Percentiles rank a stretch among this genome's conserved stretches.
These are phyloP conservation scores for Merops nubicus DNA, from an alignment of 2,113 vertebrate species.

Conservation along the genomic window DNA sequence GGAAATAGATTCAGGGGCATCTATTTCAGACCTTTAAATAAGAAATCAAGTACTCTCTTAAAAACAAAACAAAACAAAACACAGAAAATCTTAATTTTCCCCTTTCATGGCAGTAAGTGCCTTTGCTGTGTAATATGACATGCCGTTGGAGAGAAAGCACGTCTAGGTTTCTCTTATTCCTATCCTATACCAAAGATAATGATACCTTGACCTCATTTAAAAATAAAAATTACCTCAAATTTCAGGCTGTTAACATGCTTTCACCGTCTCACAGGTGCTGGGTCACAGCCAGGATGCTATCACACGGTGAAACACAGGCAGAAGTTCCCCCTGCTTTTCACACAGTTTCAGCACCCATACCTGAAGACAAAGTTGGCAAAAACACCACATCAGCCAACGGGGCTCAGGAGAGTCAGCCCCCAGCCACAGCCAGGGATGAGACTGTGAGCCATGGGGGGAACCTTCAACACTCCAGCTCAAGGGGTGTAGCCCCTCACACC, in stretches of 20 bases:
- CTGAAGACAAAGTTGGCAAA: not conserved
- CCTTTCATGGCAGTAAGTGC: not conserved
- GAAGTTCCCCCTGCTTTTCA: not conserved
- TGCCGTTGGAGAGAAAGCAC: not conserved
- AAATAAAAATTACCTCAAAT: not conserved
- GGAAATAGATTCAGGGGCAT: not conserved
- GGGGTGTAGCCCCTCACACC: not conserved
- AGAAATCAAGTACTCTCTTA: not conserved
- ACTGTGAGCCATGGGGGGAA: accelerated
- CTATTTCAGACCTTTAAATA: not conserved
- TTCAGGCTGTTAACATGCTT: not conserved
- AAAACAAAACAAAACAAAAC: not conserved
- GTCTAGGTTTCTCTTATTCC: not conserved
- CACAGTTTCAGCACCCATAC: accelerated
- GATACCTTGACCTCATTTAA: not conserved
- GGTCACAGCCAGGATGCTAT: not conserved
- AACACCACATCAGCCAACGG: accelerated
- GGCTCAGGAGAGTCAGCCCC: not conserved
- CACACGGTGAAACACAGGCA: accelerated
- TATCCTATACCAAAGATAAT: not conserved
- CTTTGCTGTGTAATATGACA: not conserved
- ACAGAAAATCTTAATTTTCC: not conserved
- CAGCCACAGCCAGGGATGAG: not conserved
- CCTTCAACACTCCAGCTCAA: accelerated
- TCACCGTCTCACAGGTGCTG: not conserved